These are phyloP conservation scores for Fregetta grallaria DNA, from an alignment of 2,113 vertebrate species.

Conservation along the genomic window DNA sequence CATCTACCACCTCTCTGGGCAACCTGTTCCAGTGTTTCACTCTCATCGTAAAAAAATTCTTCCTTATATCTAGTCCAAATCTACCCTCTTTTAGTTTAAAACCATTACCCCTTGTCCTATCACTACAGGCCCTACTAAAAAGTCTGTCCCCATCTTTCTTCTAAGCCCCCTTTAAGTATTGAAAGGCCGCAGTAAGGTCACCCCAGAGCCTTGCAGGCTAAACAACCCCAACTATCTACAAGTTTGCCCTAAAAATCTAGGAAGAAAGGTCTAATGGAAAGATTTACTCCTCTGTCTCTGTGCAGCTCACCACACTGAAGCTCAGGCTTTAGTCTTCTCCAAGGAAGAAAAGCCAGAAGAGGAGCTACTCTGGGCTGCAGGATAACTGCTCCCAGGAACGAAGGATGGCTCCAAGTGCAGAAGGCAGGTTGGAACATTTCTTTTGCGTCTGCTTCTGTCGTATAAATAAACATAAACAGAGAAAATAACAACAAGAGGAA, in stretches of 20 bases:
- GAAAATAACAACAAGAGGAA: conserved; percentile 31
- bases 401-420: not conserved
- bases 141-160: not conserved
- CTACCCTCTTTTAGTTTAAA: not conserved
- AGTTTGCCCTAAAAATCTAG: not conserved
- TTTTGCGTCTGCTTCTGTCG: not conserved
- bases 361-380: not conserved
- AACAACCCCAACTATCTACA: not conserved
- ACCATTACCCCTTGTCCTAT: not conserved
- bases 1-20: not conserved
- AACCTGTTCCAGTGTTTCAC: not conserved
- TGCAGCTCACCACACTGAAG: not conserved
- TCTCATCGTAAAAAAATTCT: not conserved
- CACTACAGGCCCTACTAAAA: not conserved
- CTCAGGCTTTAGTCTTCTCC: not conserved
- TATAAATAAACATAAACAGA: conserved; percentile 16
- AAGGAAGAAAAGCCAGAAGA: not conserved
- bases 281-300: not conserved
- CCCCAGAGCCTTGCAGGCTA: not conserved
- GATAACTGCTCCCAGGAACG: not conserved
- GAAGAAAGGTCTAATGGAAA: not conserved
- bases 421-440: conserved; percentile 1
- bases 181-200: not conserved
- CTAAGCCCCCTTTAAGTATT: not conserved
- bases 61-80: not conserved